Evolutionary conservation across 2,888 invertebrate genomes (phyloP).

Genomic region (Pheosia gnoma): DNA sequence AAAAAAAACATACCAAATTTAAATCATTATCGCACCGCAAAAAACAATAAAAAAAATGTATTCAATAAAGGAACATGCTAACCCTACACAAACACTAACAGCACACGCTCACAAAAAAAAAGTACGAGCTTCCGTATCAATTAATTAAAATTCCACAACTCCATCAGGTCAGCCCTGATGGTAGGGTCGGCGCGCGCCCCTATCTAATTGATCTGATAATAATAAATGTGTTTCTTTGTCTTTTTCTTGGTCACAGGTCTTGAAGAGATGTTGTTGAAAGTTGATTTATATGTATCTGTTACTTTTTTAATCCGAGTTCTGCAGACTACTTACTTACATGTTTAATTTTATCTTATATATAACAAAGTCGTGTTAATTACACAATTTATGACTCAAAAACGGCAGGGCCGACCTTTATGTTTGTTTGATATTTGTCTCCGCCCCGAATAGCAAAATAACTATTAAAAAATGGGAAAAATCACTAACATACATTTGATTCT

Average conservation of each 20-base stretch:
- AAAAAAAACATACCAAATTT: too few species aligned
- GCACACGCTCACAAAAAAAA: conserved; percentile 8
- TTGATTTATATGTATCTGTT: neutral
- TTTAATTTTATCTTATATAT: too few species aligned
- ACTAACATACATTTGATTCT: too few species aligned
- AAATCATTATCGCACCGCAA: too few species aligned
- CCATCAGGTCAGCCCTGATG: conserved; percentile 22
- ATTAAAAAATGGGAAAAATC: too few species aligned
- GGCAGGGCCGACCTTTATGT: too few species aligned
- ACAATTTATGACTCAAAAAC: too few species aligned
- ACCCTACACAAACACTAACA: neutral
- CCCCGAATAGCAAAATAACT: too few species aligned
- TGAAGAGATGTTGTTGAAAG: neutral
- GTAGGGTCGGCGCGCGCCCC: conserved; percentile 2
- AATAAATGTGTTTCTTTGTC: conserved; percentile 18
- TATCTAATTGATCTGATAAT: conserved; percentile 21
- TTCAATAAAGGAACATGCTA: neutral
- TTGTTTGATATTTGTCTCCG: too few species aligned
- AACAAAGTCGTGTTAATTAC: too few species aligned
- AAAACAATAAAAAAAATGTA: neutral
- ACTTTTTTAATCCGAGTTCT: neutral
- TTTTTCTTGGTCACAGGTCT: conserved; percentile 13
- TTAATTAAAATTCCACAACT: conserved; percentile 36
- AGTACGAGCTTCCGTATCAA: conserved; percentile 14
- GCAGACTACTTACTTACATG: too few species aligned